Percentiles rank a stretch among this genome's conserved stretches.
These are phyloP conservation scores for Helicoverpa zea DNA, from an alignment of 1,140 invertebrate species.

Conservation along the genomic window DNA sequence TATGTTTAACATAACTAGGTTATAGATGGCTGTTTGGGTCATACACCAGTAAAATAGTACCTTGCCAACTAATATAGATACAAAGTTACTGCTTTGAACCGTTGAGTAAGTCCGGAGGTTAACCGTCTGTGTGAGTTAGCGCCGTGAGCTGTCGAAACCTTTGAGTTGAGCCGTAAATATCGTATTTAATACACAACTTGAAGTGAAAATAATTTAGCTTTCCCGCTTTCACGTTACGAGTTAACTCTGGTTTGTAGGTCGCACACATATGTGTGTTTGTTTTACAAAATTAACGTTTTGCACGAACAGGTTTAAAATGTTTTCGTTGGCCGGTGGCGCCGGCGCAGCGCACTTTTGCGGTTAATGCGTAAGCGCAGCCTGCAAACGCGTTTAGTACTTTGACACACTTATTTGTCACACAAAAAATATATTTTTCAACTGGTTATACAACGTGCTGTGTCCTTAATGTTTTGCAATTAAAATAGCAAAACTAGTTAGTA, in stretches of 20 bases:
- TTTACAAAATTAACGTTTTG: conserved; percentile 73
- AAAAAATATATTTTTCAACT: conserved; percentile 49
- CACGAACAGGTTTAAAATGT: conserved; percentile 70
- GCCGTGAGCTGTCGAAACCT: conserved; percentile 25
- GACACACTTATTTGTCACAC: conserved; percentile 66
- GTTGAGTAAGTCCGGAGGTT: conserved; percentile 14
- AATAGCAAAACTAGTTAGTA: conserved; percentile 47
- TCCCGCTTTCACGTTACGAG: conserved; percentile 65
- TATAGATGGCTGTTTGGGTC: too few species aligned
- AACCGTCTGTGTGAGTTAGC: conserved; percentile 5
- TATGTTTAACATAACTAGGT: neutral
- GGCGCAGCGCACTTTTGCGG: conserved; percentile 69
- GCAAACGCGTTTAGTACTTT: conserved; percentile 73
- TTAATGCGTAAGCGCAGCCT: conserved; percentile 71
- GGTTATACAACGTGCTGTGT: conserved; percentile 48
- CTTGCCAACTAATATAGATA: neutral
- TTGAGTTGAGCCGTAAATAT: conserved; percentile 25
- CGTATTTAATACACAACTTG: conserved; percentile 46
- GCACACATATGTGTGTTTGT: conserved; percentile 66
- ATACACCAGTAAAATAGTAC: neutral
- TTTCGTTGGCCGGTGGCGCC: conserved; percentile 70
- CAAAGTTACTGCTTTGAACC: neutral
- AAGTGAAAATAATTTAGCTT: conserved; percentile 69
- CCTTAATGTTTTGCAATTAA: conserved; percentile 51
- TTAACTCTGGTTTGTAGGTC: conserved; percentile 66